Conservation (phyloP, 2,797 vertebrate species). For the Argya squamiceps region DNA sequence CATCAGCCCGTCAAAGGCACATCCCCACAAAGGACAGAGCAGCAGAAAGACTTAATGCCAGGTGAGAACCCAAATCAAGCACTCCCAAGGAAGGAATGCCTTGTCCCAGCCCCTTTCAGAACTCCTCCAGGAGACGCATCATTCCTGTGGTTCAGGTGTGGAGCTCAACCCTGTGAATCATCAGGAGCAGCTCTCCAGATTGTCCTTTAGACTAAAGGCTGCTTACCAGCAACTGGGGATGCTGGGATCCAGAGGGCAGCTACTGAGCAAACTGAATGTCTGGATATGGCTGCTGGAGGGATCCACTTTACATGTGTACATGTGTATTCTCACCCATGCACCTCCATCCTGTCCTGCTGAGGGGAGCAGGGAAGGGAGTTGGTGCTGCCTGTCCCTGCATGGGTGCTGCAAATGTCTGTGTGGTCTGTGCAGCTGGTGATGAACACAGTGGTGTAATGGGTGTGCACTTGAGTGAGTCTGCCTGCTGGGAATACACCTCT, state of each 20-base stretch:
- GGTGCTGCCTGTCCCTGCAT: not conserved
- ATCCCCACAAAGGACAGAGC: not conserved
- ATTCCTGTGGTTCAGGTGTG: not conserved
- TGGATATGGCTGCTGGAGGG: not conserved
- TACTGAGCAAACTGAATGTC: not conserved
- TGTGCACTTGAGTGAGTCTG: not conserved
- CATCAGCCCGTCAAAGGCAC: not conserved
- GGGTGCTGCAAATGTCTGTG: not conserved
- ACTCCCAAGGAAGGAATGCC: not conserved
- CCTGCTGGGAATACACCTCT: not conserved
- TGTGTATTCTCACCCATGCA: not conserved
- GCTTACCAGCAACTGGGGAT: not conserved
- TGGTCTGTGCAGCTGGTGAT: rapidly evolving
- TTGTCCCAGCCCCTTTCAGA: not conserved
- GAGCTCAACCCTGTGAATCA: not conserved
- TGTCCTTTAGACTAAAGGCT: not conserved
- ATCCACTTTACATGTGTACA: not conserved
- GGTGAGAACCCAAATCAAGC: not conserved
- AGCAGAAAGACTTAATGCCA: not conserved
- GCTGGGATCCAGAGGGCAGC: not conserved
- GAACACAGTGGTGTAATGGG: rapidly evolving
- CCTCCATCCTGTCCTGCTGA: not conserved
- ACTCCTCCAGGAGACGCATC: not conserved
- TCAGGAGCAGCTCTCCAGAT: not conserved
- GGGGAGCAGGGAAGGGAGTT: not conserved